Evolutionary conservation across 2,888 invertebrate genomes (phyloP).

Genomic region (Argyresthia albistria): DNA sequence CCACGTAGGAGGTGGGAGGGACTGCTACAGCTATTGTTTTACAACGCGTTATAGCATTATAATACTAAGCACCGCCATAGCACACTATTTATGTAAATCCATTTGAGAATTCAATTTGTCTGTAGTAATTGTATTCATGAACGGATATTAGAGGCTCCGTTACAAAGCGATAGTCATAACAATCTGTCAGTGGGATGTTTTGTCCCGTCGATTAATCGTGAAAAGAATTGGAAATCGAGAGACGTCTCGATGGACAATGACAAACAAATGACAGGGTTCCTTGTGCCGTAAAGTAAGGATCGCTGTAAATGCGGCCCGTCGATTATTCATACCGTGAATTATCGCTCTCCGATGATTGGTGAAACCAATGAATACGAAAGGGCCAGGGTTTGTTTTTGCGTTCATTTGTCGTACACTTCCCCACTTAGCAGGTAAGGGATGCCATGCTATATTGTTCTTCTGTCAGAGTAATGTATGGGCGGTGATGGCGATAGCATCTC

Average conservation of each 20-base stretch:
- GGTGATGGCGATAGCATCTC: conserved; percentile 40
- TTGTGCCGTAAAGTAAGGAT: not conserved
- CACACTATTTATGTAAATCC: conserved; percentile 66
- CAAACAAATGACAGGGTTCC: conserved; percentile 2
- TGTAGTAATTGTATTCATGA: conserved; percentile 50
- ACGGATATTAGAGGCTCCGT: conserved; percentile 38
- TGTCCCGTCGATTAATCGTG: not conserved
- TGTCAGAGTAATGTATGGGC: conserved; percentile 58
- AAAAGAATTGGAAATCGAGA: conserved; percentile 2
- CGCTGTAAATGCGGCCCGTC: conserved; percentile 9
- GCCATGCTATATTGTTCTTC: conserved; percentile 53
- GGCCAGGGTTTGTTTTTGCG: conserved; percentile 42
- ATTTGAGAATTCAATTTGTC: conserved; percentile 66
- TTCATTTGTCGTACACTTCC: conserved; percentile 44
- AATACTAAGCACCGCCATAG: conserved; percentile 50
- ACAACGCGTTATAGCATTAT: conserved; percentile 61
- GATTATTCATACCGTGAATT: conserved; percentile 18
- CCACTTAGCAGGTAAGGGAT: conserved; percentile 42
- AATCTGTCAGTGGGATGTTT: conserved; percentile 23
- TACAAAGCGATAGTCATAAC: conserved; percentile 17
- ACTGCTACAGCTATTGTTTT: conserved; percentile 55
- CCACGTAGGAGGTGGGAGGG: conserved; percentile 65
- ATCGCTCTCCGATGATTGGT: conserved; percentile 29
- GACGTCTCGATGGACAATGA: not conserved
- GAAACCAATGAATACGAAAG: conserved; percentile 24